Evolutionary conservation across 2,888 invertebrate species (phyloP), one percentile per base, ranked within the genome.

Genomic region (Dorcus parallelipipedus): DNA sequence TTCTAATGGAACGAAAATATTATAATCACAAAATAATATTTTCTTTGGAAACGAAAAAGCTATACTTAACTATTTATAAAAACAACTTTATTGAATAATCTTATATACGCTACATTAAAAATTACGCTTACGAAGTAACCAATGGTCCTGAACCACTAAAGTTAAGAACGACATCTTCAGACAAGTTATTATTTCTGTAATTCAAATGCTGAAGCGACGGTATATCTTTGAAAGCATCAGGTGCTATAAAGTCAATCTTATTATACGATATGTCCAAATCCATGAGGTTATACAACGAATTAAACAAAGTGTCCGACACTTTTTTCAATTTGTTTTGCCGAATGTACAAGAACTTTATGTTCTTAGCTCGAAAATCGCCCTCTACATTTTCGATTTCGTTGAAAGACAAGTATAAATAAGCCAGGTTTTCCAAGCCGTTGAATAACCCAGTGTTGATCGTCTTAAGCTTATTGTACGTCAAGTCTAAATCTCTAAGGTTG

Each of bases 351-450:
- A 67, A 67, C 52, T 64, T 63, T 26, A 67, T 49, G 14, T 57
- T 64, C 1, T 20, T 20, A 38, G 56, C 52, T 17, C 52, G 17
- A 43, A 67, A 61, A 47, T 64, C 61, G 17, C 67, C 65, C 2
- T 53, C 55, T 43, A 67, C 56, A 23, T n/a, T 47, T 23, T 64
- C 64, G 41, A 67, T 66, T 55, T 60, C 56, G 54, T 67, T 67
- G 49, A 58, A 67, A n/a, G 65, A 64, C 10, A 67, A 43, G 43
- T 67, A 67, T 41, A 67, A 42, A 26, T 67, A 63, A 17, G 64
- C 47, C 41, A 67, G 58, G 9, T 61, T 49, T 3, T 56, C 47
- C 41, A 61, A 51, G 7, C 45, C 58, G 40, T 67, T 65, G 42
- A 67, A 64, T 52, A 61, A 42, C 7, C 47, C 52, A 9, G 64